Conservation (phyloP, 1,140 invertebrate species). For the Capitella teleta region DNA sequence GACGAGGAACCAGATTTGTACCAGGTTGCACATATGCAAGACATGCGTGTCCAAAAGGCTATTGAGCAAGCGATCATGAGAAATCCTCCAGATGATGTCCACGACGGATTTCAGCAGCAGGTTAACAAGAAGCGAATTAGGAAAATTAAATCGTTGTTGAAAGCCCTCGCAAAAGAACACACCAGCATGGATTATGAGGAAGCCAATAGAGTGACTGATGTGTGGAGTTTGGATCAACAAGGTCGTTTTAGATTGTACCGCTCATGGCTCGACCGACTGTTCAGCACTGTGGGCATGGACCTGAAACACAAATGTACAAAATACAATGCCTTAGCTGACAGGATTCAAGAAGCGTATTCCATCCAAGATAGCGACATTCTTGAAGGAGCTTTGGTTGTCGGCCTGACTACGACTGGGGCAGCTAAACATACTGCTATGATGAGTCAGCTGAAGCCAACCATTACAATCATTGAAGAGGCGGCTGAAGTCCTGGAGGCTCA, state of each 20-base stretch:
- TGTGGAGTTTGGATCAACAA: constrained; percentile 21
- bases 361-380: constrained; percentile 29
- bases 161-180: too few relatives aligned
- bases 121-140: too few relatives aligned
- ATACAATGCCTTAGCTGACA: constrained; percentile 13
- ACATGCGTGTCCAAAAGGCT: too few relatives aligned
- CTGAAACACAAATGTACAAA: constrained; percentile 8
- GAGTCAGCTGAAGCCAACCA: constrained; percentile 49
- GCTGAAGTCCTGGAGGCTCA: constrained; percentile 64
- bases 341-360: constrained; percentile 20
- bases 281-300: constrained; percentile 11
- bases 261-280: constrained; percentile 24
- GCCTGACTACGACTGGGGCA: constrained; percentile 67
- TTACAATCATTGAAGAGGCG: constrained; percentile 70
- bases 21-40: too few relatives aligned
- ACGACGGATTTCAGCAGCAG: too few relatives aligned
- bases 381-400: constrained; percentile 38
- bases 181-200: constrained; percentile 17
- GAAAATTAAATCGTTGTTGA: too few relatives aligned
- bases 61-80: too few relatives aligned
- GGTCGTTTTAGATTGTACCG: constrained; percentile 35
- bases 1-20: too few relatives aligned
- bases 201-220: constrained; percentile 11
- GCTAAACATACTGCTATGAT: constrained; percentile 55
- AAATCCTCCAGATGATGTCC: too few relatives aligned